Conservation (phyloP, 2,797 vertebrate species). For the Enteromius unitaeniatus region DNA sequence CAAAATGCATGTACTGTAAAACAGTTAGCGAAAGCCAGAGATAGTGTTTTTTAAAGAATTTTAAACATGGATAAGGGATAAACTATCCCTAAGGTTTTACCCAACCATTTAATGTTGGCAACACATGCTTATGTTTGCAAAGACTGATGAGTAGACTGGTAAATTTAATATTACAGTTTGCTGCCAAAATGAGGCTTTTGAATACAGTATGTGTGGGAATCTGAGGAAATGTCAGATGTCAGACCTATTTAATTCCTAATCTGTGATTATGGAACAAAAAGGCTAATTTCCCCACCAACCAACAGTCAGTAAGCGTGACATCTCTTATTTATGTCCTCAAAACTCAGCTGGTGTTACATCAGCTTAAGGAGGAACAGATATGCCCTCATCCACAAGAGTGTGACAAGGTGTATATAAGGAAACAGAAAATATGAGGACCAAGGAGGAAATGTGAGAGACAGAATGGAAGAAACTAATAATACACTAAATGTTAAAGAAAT, state of each 20-base stretch:
- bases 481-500: not conserved
- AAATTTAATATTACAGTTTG: not conserved
- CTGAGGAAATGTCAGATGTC: not conserved
- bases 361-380: slow-evolving; percentile 1
- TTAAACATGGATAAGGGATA: too few species aligned
- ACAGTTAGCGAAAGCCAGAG: not conserved
- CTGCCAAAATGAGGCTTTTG: not conserved
- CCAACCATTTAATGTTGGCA: not conserved
- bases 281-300: not conserved
- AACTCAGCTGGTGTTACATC: not conserved
- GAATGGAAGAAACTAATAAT: not conserved
- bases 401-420: not conserved
- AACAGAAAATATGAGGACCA: not conserved
- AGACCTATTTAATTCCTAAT: not conserved
- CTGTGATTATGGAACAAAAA: not conserved
- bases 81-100: not conserved
- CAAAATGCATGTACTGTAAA: not conserved
- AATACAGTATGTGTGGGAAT: not conserved
- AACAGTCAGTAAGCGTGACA: not conserved
- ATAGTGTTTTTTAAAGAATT: not conserved
- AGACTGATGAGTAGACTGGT: not conserved
- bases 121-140: not conserved
- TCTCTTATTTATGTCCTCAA: not conserved
- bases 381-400: not conserved
- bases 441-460: not conserved